These are phyloP conservation scores for Solenopsis invicta DNA, from an alignment of 1,140 invertebrate genomes.

Conservation along the genomic window DNA sequence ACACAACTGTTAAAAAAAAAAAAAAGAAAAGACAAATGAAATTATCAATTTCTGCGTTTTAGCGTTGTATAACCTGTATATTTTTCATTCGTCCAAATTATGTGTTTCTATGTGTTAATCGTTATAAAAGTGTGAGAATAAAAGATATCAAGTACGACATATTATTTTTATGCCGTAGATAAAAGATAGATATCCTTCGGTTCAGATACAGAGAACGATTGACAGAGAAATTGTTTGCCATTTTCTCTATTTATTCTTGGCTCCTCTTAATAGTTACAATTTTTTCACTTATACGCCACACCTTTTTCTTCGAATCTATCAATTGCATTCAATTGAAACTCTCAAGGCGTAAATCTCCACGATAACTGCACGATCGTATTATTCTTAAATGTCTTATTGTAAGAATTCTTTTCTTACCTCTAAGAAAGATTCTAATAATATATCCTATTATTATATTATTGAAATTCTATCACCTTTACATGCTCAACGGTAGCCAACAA, in stretches of 20 bases:
- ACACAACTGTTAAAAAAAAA: slow-evolving; percentile 34
- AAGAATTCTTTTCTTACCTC: background rate
- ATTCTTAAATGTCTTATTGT: background rate
- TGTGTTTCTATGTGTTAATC: slow-evolving; percentile 59
- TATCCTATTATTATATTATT: background rate
- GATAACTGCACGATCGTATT: background rate
- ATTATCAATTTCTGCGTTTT: slow-evolving; percentile 41
- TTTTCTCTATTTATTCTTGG: background rate
- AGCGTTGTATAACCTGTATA: slow-evolving; percentile 31
- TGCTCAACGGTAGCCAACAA: background rate
- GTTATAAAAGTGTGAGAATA: slow-evolving; percentile 60
- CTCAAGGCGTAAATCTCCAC: background rate
- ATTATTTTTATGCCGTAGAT: slow-evolving; percentile 40
- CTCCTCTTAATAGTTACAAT: background rate
- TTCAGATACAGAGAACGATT: background rate
- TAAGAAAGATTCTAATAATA: background rate
- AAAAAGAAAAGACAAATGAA: background rate
- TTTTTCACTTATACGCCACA: background rate
- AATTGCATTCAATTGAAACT: background rate
- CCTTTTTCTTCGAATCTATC: background rate
- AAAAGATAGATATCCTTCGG: slow-evolving; percentile 19
- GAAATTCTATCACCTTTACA: background rate
- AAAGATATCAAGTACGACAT: slow-evolving; percentile 46
- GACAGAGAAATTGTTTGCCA: slow-evolving; percentile 4
- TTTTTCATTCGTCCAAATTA: slow-evolving; percentile 57